Evolutionary conservation across 2,797 vertebrate species (phyloP).

Genomic region (Alosa sapidissima): DNA sequence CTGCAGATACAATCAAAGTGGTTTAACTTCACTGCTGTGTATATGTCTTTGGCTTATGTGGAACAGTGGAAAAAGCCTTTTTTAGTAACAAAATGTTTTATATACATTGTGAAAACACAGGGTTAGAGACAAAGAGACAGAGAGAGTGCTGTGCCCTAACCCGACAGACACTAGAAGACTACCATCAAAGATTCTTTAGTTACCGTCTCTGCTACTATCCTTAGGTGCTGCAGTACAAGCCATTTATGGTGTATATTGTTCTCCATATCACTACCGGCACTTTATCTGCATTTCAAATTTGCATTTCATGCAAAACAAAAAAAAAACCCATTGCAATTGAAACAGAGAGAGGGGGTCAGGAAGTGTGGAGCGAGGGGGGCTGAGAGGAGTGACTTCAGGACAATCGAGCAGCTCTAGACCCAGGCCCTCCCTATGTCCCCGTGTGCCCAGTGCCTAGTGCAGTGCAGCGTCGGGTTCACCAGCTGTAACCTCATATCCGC

Average conservation of each 20-base stretch:
- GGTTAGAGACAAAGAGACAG: background rate
- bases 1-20: slow-evolving; percentile 13
- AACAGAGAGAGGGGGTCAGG: background rate
- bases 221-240: background rate
- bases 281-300: background rate
- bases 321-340: background rate
- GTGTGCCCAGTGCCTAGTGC: background rate
- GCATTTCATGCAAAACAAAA: background rate
- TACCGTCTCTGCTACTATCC: background rate
- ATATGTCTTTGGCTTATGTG: background rate
- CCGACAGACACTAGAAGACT: too few relatives aligned
- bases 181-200: too few relatives aligned
- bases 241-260: background rate
- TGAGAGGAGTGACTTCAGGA: background rate
- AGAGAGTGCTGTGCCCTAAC: background rate
- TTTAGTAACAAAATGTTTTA: background rate
- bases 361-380: background rate
- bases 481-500: background rate
- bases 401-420: background rate
- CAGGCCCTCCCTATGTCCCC: background rate
- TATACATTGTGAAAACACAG: background rate
- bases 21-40: background rate
- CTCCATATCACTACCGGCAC: background rate
- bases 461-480: background rate
- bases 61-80: background rate